Evolutionary conservation across 2,888 invertebrate genomes (phyloP).

Genomic region (Lasioglossum malachurum): DNA sequence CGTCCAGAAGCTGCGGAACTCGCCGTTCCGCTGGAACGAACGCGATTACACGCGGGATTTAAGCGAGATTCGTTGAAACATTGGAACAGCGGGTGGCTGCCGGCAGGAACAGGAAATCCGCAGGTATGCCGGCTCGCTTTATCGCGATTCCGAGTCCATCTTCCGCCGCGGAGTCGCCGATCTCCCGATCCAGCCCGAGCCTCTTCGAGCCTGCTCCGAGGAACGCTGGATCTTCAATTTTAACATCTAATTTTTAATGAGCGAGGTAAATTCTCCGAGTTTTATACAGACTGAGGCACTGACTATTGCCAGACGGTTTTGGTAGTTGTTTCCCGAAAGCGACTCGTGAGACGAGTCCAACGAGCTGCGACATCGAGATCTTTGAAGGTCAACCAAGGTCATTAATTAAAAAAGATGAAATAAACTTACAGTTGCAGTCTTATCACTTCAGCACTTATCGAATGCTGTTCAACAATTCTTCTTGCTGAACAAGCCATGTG

Average conservation of each 20-base stretch:
- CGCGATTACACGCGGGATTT: constrained; percentile 76
- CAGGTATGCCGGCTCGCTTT: constrained; percentile 49
- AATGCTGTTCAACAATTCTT: not conserved
- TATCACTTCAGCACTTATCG: too few species aligned
- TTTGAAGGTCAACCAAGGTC: too few species aligned
- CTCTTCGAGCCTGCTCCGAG: not conserved
- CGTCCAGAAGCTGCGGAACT: constrained; percentile 18
- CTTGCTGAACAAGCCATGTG: not conserved
- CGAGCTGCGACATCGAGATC: too few species aligned
- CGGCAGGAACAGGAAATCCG: constrained; percentile 40
- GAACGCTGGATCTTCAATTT: too few species aligned
- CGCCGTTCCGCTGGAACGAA: constrained; percentile 66
- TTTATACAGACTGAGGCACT: too few species aligned
- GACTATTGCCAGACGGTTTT: too few species aligned
- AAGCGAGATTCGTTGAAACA: constrained; percentile 67
- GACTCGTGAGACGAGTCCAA: too few species aligned
- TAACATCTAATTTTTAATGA: too few species aligned
- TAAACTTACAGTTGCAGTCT: too few species aligned
- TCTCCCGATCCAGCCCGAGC: not conserved
- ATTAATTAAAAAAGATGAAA: too few species aligned
- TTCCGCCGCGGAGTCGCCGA: not conserved
- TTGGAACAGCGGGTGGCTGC: constrained; percentile 32
- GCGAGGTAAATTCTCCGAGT: too few species aligned
- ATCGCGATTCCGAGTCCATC: not conserved
- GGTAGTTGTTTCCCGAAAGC: too few species aligned